These are phyloP conservation scores for Coendou prehensilis DNA, from an alignment of 2,797 vertebrate genomes.

Conservation along the genomic window DNA sequence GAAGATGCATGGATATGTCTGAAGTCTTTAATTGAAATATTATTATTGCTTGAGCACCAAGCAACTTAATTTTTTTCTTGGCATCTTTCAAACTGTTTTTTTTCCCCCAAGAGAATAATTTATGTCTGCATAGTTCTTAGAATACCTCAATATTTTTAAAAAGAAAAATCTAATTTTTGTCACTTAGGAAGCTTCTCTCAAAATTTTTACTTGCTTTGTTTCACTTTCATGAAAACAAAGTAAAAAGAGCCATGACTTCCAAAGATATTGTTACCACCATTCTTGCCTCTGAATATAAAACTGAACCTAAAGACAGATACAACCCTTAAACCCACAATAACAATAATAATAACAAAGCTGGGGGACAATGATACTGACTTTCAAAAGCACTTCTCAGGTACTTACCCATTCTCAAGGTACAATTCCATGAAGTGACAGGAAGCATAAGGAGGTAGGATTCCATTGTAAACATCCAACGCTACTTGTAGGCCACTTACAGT, in stretches of 20 bases:
- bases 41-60: not conserved
- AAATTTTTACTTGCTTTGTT: not conserved
- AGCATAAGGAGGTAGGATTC: conserved; percentile 93
- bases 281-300: not conserved
- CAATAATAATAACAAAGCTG: not conserved
- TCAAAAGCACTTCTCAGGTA: conserved; percentile 66
- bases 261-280: not conserved
- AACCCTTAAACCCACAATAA: not conserved
- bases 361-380: not conserved
- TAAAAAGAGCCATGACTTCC: not conserved
- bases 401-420: conserved; percentile 92
- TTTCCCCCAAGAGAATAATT: not conserved
- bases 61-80: not conserved
- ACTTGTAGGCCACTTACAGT: conserved; percentile 95
- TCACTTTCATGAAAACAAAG: not conserved
- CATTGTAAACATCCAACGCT: conserved; percentile 93
- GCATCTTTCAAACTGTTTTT: not conserved
- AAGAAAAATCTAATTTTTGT: not conserved
- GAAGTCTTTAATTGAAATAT: conserved; percentile 1
- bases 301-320: not conserved
- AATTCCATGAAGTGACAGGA: conserved; percentile 95
- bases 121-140: not conserved
- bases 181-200: not conserved
- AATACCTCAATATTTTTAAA: not conserved
- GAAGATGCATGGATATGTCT: not conserved